Base-by-base conservation (phyloP, 1,140 invertebrate genomes). In the Cyrtorhinus lividipennis region DNA sequence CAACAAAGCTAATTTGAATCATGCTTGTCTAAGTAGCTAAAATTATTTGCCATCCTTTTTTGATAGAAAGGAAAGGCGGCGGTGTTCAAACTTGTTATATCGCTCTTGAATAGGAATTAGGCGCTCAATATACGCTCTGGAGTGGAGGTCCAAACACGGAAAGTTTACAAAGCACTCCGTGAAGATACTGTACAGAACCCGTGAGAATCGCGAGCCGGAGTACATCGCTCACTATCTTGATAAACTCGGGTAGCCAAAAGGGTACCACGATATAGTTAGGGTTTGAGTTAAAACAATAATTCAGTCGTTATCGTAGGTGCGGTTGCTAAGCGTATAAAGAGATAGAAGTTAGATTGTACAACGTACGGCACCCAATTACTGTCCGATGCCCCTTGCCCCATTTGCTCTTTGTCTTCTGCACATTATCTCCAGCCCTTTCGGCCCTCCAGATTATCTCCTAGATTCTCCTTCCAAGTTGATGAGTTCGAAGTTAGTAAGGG, bases 241-340 rank as follows among this genome's bases (percentile, higher is more conserved):
- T 38, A 38, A 15, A 5, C 5, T 38, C n/a, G 30, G 15, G 30
- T 8, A 38, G 5, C 30, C 30, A 38, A 38, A 15, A 38, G 30
- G 5, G 5, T 38, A 5, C 15, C 30, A 38, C 30, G 15, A 38
- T 38, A 15, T 38, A 38, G 30, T 38, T 38, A 22, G 48, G 48
- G 18, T 53, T 53, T 53, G 48, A 53, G 48, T 53, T 53, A 22
- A 53, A 53, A 53, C 48, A 53, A 53, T 53, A 53, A 53, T 53
- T 53, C 20, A 53, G 48, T 53, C 20, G 48, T 53, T 53, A 53
- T 53, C 48, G 48, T 53, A 53, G 48, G 48, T 53, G 48, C 48
- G 48, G 48, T 53, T 20, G 48, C 10, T 53, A 5, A 53, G 48
- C 48, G 48, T 53, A 53, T 53, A 53, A 53, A 53, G 48, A 53